Evolutionary conservation across 1,140 invertebrate species (phyloP), one percentile per base, ranked within the genome.

Genomic region (Drosophila kurseongensis): DNA sequence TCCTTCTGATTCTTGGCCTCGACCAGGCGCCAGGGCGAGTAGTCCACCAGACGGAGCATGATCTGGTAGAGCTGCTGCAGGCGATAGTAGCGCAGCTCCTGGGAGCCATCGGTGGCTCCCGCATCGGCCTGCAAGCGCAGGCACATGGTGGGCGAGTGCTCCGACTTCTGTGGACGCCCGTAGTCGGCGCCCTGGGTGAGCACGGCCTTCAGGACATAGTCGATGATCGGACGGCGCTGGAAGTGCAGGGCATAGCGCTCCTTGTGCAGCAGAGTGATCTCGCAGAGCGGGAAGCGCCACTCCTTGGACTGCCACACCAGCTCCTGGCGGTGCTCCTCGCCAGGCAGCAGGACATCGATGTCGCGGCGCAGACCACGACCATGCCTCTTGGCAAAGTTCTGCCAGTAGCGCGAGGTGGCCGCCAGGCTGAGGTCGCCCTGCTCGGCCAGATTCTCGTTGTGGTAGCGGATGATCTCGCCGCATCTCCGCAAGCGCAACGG

Each of bases 51-150:
- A 1, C 79, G 81, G 9, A 23, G 32, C 3, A 80, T 8, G 6
- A 86, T 79, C 0, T 65, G 8, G 13, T 59, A 32, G 4, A 91
- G 27, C 23, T 79, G 50, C 13, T 56, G 38, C 16, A 76, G 45
- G 13, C 90, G 80, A 45, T 85, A 91, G 4, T 58, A 13, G 40
- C 66, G 72, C 50, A 88, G 12, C 13, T 77, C 76, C 7, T 66
- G 57, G 12, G 40, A 12, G n/a, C 36, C 41, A 7, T 59, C 58
- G 14, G 41, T 50, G 5, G 16, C 10, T 1, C n/a, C 40, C 0
- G 0, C 1, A 5, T 44, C 4, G 5, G 16, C 14, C 9, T 59
- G 12, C 1, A 77, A 44, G 0, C 6, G 35, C 3, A 86, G 18
- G 6, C 45, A 42, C 1, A 88, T 14, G 2, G 50, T 58, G 6